These are phyloP conservation scores for Erithacus rubecula DNA, from an alignment of 2,797 vertebrate species.

Conservation along the genomic window DNA sequence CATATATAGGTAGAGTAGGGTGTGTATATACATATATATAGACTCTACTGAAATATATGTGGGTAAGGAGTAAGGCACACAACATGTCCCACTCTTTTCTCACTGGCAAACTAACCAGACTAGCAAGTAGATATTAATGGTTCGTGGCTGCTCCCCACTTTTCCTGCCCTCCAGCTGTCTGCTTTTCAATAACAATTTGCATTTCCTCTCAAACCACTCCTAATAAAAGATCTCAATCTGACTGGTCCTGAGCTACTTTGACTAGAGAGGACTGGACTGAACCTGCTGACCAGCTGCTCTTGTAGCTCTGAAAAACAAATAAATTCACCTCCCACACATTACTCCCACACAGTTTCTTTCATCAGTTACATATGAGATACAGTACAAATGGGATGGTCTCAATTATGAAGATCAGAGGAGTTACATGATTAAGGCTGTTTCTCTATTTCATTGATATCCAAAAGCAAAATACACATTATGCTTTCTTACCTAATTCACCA, in stretches of 20 bases:
- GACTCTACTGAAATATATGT: background rate
- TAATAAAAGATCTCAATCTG: background rate
- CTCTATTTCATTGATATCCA: background rate
- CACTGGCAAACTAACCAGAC: background rate
- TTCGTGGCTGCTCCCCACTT: background rate
- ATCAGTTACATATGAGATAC: background rate
- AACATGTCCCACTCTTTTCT: background rate
- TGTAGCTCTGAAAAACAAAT: background rate
- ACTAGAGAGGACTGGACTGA: background rate
- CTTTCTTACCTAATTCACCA: background rate
- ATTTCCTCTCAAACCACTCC: background rate
- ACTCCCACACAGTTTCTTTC: constrained; percentile 26
- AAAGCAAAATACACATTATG: background rate
- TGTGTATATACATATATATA: background rate
- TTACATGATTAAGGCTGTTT: background rate
- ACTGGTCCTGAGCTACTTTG: background rate
- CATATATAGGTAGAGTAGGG: background rate
- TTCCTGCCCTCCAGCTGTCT: constrained; percentile 37
- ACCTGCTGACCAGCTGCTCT: constrained; percentile 32
- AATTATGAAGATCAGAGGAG: constrained; percentile 27
- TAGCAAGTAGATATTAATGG: background rate
- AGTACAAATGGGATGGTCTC: background rate
- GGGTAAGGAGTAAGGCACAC: background rate
- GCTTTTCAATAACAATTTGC: constrained; percentile 19
- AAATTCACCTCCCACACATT: background rate